Evolutionary conservation across 2,797 vertebrate genomes (phyloP).

Genomic region (Hydrophis major): DNA sequence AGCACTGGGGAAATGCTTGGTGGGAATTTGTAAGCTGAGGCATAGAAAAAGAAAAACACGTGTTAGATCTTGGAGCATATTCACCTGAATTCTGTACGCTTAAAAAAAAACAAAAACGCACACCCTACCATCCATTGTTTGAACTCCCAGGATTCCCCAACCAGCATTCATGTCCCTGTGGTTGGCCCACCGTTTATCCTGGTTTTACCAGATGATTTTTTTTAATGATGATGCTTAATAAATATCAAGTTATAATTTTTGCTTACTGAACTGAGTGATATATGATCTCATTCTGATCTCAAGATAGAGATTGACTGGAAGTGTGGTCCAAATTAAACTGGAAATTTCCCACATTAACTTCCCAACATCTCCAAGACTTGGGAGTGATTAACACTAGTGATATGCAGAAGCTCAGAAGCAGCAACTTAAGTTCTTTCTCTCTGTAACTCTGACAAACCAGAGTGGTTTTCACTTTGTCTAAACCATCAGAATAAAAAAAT

Average conservation of each 20-base stretch:
- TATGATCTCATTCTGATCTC: no score
- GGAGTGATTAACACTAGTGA: background rate
- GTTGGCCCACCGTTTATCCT: no score
- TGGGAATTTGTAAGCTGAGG: background rate
- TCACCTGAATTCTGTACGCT: background rate
- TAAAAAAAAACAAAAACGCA: no score
- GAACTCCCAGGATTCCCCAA: no score
- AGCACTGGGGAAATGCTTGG: background rate
- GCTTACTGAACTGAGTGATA: no score
- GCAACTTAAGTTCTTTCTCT: background rate
- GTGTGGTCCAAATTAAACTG: background rate
- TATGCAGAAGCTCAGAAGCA: background rate
- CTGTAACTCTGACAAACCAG: background rate
- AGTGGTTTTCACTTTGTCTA: background rate
- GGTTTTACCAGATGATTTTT: no score
- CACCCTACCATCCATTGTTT: no score
- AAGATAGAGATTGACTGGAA: background rate
- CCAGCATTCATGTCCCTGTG: no score
- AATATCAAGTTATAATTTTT: no score
- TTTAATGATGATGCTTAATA: no score
- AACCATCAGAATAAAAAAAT: background rate
- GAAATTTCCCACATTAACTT: background rate
- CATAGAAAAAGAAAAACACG: background rate
- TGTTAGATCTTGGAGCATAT: background rate
- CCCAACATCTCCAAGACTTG: background rate